These are phyloP conservation scores for Phaethon lepturus DNA, from an alignment of 2,113 vertebrate genomes.

Conservation along the genomic window DNA sequence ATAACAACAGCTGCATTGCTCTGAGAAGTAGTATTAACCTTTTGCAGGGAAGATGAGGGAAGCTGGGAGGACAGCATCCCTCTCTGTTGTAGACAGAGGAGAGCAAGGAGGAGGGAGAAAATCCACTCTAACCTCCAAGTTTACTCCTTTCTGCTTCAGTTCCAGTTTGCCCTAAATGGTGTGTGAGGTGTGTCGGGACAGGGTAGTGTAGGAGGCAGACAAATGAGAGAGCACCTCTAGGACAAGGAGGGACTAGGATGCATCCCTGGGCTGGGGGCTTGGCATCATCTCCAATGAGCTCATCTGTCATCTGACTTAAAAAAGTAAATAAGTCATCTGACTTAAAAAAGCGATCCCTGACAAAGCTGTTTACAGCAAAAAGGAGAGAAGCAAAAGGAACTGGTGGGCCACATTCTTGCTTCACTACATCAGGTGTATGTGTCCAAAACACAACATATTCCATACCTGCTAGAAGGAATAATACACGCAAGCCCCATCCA, in stretches of 20 bases:
- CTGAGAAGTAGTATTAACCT: background rate
- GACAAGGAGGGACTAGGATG: background rate
- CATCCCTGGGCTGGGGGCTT: background rate
- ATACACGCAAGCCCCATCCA: background rate
- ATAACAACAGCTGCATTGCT: background rate
- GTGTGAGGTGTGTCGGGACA: background rate
- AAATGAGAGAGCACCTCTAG: background rate
- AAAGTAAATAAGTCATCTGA: background rate
- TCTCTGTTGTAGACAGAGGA: background rate
- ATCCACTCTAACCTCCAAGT: background rate
- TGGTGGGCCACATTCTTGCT: background rate
- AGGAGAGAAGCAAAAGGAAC: background rate
- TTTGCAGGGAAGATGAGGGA: background rate
- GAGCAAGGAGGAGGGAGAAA: background rate
- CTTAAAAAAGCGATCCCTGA: background rate
- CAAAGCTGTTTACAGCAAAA: background rate
- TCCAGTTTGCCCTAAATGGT: background rate
- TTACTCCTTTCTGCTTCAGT: background rate
- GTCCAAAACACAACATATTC: background rate
- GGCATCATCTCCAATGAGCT: background rate
- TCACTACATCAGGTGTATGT: background rate
- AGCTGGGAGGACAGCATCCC: background rate
- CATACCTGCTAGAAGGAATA: background rate
- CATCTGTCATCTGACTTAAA: background rate
- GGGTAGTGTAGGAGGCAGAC: background rate